Base-by-base conservation (phyloP, 92 coral and sea anemone genomes). In the Palythoa grandis region DNA sequence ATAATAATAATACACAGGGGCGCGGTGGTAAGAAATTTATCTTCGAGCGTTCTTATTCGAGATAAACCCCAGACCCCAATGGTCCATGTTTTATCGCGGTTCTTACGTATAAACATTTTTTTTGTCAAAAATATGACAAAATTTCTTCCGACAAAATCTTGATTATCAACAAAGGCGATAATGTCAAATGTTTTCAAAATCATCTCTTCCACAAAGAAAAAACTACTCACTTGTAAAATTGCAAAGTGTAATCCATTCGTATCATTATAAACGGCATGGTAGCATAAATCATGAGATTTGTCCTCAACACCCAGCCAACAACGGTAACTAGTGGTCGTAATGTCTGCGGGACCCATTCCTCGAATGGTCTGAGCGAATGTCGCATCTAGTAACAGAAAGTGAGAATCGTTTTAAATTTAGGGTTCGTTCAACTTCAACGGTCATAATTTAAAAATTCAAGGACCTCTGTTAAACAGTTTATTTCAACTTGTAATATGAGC, bases 221-320 rank as follows among this genome's bases (percentile, higher is more conserved):
- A 11, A 56, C 20, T 12, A 63, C 84, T 43, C 70, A 79, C 84
- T 68, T 43, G 53, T 79, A 79, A 79, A 79, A 79, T 48, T 79
- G 84, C 13, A 79, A 38, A 16, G 57, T 22, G 72, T 39, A 24
- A 25, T 79, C 84, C 35, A 79, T 7, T 38, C 84, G 84, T 66
- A 79, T 63, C n/a, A 79, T 0, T 12, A 79, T 43, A 67, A 79
- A 79, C 57, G 84, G 84, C 72, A 63, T 79, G 11, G 38, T n/a
- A 37, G 13, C 39, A 23, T 79, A 79, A 20, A 79, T 66, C 39
- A 79, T 79, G 52, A 79, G 38, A n/a, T 79, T 79, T 14, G 72
- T 60, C 43, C 84, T 72, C 20, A 79, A 0, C n/a, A 79, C 54
- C 84, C 84, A 79, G 17, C 24, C 70, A 15, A 61, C 35, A 16